phyloP scores from a whole-genome alignment of 1,140 invertebrate genomes.

The Bactericera cockerelli region DNA sequence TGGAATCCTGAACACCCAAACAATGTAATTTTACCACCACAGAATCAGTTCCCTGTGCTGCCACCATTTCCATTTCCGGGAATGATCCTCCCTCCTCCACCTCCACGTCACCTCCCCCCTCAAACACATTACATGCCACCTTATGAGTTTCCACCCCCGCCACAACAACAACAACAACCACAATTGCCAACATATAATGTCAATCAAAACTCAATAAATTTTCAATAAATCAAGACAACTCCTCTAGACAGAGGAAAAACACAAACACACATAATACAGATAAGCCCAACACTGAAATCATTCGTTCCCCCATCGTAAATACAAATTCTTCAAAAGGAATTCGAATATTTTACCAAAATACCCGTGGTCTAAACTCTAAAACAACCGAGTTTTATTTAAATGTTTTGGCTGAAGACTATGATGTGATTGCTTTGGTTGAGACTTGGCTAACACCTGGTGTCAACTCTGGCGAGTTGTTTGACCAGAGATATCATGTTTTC shows the following conservation, averaged over 20 bases:
- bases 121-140: too few species aligned
- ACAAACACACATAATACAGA: background rate
- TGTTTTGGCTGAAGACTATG: conserved; percentile 2
- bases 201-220: too few species aligned
- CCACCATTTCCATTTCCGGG: too few species aligned
- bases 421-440: background rate
- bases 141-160: too few species aligned
- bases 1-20: too few species aligned
- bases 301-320: background rate
- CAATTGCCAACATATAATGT: too few species aligned
- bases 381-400: background rate
- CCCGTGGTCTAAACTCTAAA: background rate
- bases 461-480: conserved; percentile 3
- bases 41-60: too few species aligned
- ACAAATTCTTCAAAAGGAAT: background rate
- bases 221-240: background rate
- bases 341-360: background rate
- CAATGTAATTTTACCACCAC: too few species aligned
- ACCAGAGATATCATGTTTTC: background rate
- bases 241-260: background rate
- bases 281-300: background rate
- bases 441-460: background rate
- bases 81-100: too few species aligned
- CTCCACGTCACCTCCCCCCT: too few species aligned
- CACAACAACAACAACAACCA: too few species aligned